Percentiles rank a stretch among this genome's conserved stretches.
Conservation (phyloP, 64 coral and sea anemone genomes). For the Porites lutea region DNA sequence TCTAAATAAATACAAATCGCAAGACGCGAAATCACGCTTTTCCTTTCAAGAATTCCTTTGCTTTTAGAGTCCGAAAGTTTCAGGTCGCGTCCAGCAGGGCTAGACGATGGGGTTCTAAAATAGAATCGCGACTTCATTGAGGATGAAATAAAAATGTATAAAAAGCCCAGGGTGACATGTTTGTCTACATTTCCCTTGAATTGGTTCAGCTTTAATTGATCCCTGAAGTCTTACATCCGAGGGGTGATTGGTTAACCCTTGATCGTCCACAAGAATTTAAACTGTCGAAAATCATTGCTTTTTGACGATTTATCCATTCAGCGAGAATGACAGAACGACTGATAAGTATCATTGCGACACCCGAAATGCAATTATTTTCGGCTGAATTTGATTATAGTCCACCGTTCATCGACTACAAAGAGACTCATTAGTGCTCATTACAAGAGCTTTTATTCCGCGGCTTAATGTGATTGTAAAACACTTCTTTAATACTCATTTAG, state of each 20-base stretch:
- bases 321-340: conserved; percentile 10
- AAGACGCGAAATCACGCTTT: conserved; percentile 2
- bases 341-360: conserved; percentile 63
- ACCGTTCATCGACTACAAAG: conserved; percentile 96
- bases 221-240: conserved; percentile 37
- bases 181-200: conserved; percentile 46
- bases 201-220: conserved; percentile 57
- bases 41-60: background rate
- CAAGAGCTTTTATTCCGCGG: conserved; percentile 95
- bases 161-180: conserved; percentile 46
- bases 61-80: background rate
- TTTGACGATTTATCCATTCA: conserved; percentile 36
- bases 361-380: conserved; percentile 80
- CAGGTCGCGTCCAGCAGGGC: background rate
- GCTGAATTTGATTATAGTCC: conserved; percentile 90
- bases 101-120: background rate
- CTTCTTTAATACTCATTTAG: conserved; percentile 94
- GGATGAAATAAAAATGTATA: conserved; percentile 5
- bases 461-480: conserved; percentile 99
- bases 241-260: conserved; percentile 35
- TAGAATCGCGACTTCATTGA: conserved; percentile 1
- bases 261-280: conserved; percentile 36
- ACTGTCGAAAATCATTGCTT: conserved; percentile 30
- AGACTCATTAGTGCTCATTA: conserved; percentile 97
- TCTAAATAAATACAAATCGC: conserved; percentile 30